Evolutionary conservation across 2,888 invertebrate species (phyloP).

Genomic region (Microplitis deprimator): DNA sequence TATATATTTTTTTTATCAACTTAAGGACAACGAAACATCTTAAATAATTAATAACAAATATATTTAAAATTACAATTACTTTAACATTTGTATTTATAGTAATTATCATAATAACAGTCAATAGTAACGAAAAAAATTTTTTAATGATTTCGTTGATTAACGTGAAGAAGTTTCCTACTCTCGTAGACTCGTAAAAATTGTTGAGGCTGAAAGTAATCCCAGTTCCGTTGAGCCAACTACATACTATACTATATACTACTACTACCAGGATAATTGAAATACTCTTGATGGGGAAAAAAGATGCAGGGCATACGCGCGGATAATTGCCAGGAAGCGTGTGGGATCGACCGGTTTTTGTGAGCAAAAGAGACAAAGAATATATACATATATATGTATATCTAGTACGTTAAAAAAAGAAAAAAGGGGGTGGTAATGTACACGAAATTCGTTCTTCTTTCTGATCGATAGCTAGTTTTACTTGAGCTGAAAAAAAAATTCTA

Average conservation of each 20-base stretch:
- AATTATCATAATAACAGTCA: neutral
- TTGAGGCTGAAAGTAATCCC: constrained; percentile 2
- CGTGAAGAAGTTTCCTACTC: constrained; percentile 6
- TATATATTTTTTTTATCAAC: constrained; percentile 12
- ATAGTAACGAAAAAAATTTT: neutral
- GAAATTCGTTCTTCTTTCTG: constrained; percentile 49
- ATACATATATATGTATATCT: neutral
- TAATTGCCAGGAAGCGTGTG: constrained; percentile 36
- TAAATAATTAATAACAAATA: neutral
- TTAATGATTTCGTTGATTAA: neutral
- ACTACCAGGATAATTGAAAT: constrained; percentile 23
- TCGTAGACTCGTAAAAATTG: constrained; percentile 14
- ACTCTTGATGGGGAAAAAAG: constrained; percentile 1
- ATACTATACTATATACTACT: constrained; percentile 21
- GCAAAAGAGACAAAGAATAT: constrained; percentile 28
- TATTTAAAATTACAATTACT: no score
- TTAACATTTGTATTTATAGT: no score
- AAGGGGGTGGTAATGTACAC: constrained; percentile 26
- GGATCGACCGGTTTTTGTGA: constrained; percentile 36
- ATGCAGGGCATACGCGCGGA: neutral
- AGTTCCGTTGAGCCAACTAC: constrained; percentile 5
- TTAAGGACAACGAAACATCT: neutral
- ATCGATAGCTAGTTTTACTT: constrained; percentile 57
- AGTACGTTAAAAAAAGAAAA: neutral
- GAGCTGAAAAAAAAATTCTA: neutral